Percentiles rank a stretch among this genome's conserved stretches.
phyloP scores from a whole-genome alignment of 2,797 vertebrate species.

The Phrynocephalus guinanensis region DNA sequence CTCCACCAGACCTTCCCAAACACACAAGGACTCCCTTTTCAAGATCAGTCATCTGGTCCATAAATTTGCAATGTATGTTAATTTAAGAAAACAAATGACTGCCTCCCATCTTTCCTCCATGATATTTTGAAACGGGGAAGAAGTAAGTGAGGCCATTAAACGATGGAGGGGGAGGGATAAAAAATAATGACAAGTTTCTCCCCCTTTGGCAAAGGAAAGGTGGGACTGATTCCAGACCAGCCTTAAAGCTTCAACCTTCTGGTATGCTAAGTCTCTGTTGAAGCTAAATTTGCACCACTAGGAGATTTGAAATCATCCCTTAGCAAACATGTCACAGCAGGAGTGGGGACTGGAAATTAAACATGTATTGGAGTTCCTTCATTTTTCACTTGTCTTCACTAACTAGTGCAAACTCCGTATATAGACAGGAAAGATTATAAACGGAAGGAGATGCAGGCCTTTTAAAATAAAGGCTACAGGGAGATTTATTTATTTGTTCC shows the following conservation, averaged over 20 bases:
- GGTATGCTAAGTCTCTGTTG: slow-evolving; percentile 49
- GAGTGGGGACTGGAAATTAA: slow-evolving; percentile 68
- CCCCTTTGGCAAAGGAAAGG: slow-evolving; percentile 50
- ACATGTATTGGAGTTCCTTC: slow-evolving; percentile 67
- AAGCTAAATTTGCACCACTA: slow-evolving; percentile 66
- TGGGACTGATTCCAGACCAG: slow-evolving; percentile 62
- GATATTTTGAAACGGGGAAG: slow-evolving; percentile 74
- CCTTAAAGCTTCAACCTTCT: slow-evolving; percentile 50
- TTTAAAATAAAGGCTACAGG: slow-evolving; percentile 42
- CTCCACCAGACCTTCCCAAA: slow-evolving; percentile 65
- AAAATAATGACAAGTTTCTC: slow-evolving; percentile 33
- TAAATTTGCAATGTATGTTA: slow-evolving; percentile 76
- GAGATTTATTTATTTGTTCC: slow-evolving; percentile 53
- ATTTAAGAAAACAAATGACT: slow-evolving; percentile 80
- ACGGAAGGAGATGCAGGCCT: slow-evolving; percentile 55
- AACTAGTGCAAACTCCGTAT: slow-evolving; percentile 58
- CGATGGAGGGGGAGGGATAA: slow-evolving; percentile 42
- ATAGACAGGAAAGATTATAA: slow-evolving; percentile 59
- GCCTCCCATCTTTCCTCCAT: slow-evolving; percentile 50
- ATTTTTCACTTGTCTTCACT: slow-evolving; percentile 58
- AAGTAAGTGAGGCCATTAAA: slow-evolving; percentile 68
- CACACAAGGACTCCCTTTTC: slow-evolving; percentile 76
- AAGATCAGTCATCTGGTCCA: slow-evolving; percentile 75
- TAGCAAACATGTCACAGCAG: slow-evolving; percentile 55
- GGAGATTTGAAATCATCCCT: slow-evolving; percentile 57